These are phyloP conservation scores for Malacosoma neustria DNA, from an alignment of 2,888 invertebrate species.

Conservation along the genomic window DNA sequence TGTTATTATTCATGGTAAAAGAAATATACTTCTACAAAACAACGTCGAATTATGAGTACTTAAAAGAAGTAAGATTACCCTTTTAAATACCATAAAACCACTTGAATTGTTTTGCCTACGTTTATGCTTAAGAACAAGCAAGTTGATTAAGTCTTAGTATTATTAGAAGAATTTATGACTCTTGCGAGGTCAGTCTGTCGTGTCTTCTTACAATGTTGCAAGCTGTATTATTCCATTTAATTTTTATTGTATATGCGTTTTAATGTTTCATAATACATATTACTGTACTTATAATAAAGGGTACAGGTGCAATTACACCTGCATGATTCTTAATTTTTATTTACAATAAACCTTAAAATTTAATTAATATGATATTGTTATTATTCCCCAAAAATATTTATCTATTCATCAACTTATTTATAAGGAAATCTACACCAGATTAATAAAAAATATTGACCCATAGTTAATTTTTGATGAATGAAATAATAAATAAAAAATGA, in stretches of 20 bases:
- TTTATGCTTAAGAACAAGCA: constrained; percentile 3
- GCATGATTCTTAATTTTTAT: too few relatives aligned
- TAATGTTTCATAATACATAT: constrained; percentile 14
- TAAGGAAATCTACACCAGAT: too few relatives aligned
- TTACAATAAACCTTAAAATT: too few relatives aligned
- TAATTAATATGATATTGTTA: too few relatives aligned
- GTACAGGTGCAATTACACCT: constrained; percentile 19
- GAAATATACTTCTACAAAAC: too few relatives aligned
- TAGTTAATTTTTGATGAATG: too few relatives aligned
- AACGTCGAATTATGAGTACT: too few relatives aligned
- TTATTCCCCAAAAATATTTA: too few relatives aligned
- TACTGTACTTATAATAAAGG: constrained; percentile 17
- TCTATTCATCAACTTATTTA: too few relatives aligned
- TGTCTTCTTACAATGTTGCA: constrained; percentile 28
- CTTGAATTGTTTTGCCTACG: not conserved
- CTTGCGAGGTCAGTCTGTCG: constrained; percentile 13
- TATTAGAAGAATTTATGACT: constrained; percentile 23
- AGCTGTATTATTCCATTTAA: constrained; percentile 31
- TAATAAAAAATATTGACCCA: too few relatives aligned
- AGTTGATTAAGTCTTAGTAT: constrained; percentile 21
- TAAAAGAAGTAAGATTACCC: not conserved
- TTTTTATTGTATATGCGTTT: constrained; percentile 17
- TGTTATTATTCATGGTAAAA: too few relatives aligned
- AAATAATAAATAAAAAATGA: too few relatives aligned
- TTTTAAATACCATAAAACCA: not conserved